Evolutionary conservation across 2,888 invertebrate species (phyloP), one percentile per base, ranked within the genome.

Genomic region (Agrotis segetum): DNA sequence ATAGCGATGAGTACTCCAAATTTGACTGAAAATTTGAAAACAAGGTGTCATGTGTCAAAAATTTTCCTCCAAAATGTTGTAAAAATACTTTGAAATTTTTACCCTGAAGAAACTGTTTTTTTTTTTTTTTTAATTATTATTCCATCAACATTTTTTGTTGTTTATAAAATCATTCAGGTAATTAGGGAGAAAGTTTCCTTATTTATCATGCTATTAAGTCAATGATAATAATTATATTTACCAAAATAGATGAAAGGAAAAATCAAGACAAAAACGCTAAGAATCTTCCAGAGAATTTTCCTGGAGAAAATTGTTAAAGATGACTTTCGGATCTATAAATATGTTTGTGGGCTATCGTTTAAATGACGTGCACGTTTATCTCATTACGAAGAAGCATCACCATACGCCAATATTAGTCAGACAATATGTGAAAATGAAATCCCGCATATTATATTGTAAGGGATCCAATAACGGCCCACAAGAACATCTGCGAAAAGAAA

Each of bases 401-500:
- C 83, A 81, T 80, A 81, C 71, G 74, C 84, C 80, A 86, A 82
- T 83, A 87, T 87, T 89, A 88, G 87, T 84, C 87, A 83, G 83
- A 88, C 90, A 91, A 92, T 91, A 92, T 92, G 91, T 90, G 91
- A 91, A 90, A 92, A 93, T 91, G 90, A 93, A 92, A 92, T 87
- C 90, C 91, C 92, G 88, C 92, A 92, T 91, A 93, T 93, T 91
- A 93, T 93, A 92, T 90, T 89, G 89, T 91, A 88, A 89, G 90
- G 92, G 92, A 94, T 93, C 91, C 94, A 93, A 94, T 94, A 94
- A 93, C 89, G 88, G 89, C 88, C 85, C 87, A 75, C 79, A 81
- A 84, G 90, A 92, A 92, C 94, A 94, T 93, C 93, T 94, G 94
- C 88, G 91, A 83, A 85, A 90, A 89, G 89, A 92, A 94, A 94